Conservation (phyloP, 2,888 invertebrate genomes). For the Coelopa pilipes region DNA sequence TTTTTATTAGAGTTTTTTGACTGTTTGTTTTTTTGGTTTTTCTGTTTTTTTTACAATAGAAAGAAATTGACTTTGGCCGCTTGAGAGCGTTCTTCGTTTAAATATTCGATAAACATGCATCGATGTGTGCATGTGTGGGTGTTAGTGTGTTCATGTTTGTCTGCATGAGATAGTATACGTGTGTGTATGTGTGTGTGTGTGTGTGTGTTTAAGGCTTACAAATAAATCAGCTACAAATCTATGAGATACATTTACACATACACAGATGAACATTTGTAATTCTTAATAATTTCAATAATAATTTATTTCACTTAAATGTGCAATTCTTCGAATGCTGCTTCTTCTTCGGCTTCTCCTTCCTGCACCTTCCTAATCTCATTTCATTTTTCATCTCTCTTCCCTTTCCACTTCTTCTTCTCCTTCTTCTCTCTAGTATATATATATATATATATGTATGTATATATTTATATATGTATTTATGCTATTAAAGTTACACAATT, state of each 20-base stretch:
- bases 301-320: not conserved
- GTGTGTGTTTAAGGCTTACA: constrained; percentile 31
- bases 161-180: constrained; percentile 15
- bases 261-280: constrained; percentile 24
- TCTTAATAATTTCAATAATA: constrained; percentile 4
- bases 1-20: not conserved
- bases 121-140: constrained; percentile 15
- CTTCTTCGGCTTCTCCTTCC: constrained; percentile 36
- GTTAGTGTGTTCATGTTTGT: constrained; percentile 25
- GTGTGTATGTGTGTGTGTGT: constrained; percentile 42
- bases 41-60: constrained; percentile 29
- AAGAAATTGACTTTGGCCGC: constrained; percentile 30
- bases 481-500: constrained; percentile 54
- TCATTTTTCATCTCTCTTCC: constrained; percentile 32
- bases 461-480: constrained; percentile 32
- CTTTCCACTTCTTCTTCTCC: too few species aligned
- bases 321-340: constrained; percentile 39
- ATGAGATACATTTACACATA: constrained; percentile 25
- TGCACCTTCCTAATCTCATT: not conserved
- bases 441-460: constrained; percentile 34
- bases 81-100: constrained; percentile 22
- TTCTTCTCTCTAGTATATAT: too few species aligned
- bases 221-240: constrained; percentile 27
- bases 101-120: constrained; percentile 27
- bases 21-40: constrained; percentile 10